Base-by-base conservation (phyloP, 2,113 vertebrate species). In the Istiophorus platypterus region DNA sequence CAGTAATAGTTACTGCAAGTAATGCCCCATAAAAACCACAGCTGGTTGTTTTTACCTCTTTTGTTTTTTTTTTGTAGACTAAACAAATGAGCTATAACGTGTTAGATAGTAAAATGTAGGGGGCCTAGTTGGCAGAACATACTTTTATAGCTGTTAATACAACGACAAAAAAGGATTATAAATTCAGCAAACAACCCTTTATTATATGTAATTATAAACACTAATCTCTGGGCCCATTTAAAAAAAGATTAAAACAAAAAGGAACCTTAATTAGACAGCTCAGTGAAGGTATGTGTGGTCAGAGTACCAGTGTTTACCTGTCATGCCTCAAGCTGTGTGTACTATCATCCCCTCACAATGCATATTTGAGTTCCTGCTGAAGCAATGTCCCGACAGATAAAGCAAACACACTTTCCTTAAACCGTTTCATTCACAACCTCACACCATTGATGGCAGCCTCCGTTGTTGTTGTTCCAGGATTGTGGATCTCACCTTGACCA, bases 381-480 rank as follows among this genome's bases (percentile, higher is more conserved):
- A 58, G 61, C 71, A 65, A 22, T 78, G 5, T 62, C 13, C 18
- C 0, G 0, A 2, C 15, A 77, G 31, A 71, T 74, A n/a, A 76
- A 72, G 2, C 26, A 24, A 24, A 39, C 29, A 7, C 26, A 27
- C 27, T n/a, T 61, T 54, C 9, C 66, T 27, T 27, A 11, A 7
- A 68, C 54, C 9, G 1, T 31, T 63, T 72, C 71, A 80, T 82
- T 90, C 72, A 78, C 49, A 78, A 72, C 39, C 67, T 82, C 62
- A 58, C 20, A 29, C 39, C 67, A 52, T 26, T 59, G 31, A 41
- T 56, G 42, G 39, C 18, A 34, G 27, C 0, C 9, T 5, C 41
- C 24, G 45, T 41, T 64, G 29, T 39, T 14, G 26, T 58, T 58
- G 29, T 11, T 27, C 7, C n/a, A 7, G 24, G 22, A 51, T 29